Evolutionary conservation across 2,113 vertebrate species (phyloP).

Genomic region (Scalopus aquaticus): DNA sequence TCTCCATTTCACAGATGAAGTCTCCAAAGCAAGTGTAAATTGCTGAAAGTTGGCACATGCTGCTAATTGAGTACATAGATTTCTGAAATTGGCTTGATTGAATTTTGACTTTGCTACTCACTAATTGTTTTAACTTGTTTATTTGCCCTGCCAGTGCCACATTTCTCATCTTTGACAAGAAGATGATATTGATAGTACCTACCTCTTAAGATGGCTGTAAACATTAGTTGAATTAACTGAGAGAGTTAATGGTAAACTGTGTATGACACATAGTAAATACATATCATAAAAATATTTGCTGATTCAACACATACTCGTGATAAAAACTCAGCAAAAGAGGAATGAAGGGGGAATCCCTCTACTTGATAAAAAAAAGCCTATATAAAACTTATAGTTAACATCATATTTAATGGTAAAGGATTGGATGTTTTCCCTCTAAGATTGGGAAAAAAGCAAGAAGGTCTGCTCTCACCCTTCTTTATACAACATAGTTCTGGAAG

Average conservation of each 20-base stretch:
- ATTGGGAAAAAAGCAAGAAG: no score
- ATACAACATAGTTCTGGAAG: not conserved
- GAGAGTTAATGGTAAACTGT: not conserved
- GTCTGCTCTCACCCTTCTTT: not conserved
- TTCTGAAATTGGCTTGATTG: not conserved
- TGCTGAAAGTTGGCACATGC: not conserved
- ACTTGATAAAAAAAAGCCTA: not conserved
- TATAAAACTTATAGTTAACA: not conserved
- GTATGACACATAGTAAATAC: not conserved
- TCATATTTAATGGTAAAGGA: not conserved
- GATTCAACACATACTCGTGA: not conserved
- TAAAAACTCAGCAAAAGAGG: not conserved
- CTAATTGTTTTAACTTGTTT: not conserved
- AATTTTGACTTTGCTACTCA: slow-evolving; percentile 8
- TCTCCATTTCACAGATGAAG: not conserved
- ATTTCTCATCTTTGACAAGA: not conserved
- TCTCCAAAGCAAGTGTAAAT: not conserved
- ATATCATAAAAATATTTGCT: not conserved
- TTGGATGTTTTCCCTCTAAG: no score
- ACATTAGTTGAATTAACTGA: not conserved
- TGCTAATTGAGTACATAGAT: not conserved
- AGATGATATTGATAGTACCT: not conserved
- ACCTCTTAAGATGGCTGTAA: not conserved
- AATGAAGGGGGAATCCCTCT: not conserved
- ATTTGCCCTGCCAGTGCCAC: not conserved